Base-by-base conservation (phyloP, 2,113 vertebrate genomes). In the Sphaerodactylus townsendi region DNA sequence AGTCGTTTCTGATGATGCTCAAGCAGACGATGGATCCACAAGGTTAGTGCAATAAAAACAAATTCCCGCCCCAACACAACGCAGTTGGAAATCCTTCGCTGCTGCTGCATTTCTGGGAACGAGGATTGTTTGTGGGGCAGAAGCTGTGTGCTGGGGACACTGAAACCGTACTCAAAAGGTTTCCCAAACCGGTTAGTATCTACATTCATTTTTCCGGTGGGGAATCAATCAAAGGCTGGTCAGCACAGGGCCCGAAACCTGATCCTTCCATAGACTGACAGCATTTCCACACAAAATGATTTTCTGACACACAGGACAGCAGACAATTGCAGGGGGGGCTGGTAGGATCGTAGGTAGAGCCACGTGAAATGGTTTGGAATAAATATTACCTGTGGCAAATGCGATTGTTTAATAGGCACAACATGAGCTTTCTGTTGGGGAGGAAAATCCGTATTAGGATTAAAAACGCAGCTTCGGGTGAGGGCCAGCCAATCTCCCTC, bases 351-450 rank as follows among this genome's bases (percentile, higher is more conserved):
- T 56, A n/a, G 41, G 65, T 87, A 91, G 75, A 92, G 39, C 14
- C 78, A 53, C 83, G 80, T 73, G 76, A 88, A 90, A 87, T 66
- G 0, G 8, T 74, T 90, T 64, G 85, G 79, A 87, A 92, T 87
- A 86, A 93, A 86, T 85, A 92, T 86, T 81, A 89, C 79, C 46
- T 72, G 30, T 86, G 64, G 80, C 73, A 92, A 86, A 69, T 72
- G 75, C 53, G 0, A 50, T n/a, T 9, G 0, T 46, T 65, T 89
- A 86, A 91, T 92, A 84, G 90, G 68, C 15, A 84, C 90, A 78
- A 73, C 64, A 84, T 71, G 25, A 90, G 64, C 39, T 85, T 92
- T 91, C 75, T 66, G 39, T 56, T 69, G 85, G 30, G 53, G 9
- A 3, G 4, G 4, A 8, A 19, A 77, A 23, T 2, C 33, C 0